phyloP scores from a whole-genome alignment of 2,888 invertebrate species.

The Macrostomum cliftonense region DNA sequence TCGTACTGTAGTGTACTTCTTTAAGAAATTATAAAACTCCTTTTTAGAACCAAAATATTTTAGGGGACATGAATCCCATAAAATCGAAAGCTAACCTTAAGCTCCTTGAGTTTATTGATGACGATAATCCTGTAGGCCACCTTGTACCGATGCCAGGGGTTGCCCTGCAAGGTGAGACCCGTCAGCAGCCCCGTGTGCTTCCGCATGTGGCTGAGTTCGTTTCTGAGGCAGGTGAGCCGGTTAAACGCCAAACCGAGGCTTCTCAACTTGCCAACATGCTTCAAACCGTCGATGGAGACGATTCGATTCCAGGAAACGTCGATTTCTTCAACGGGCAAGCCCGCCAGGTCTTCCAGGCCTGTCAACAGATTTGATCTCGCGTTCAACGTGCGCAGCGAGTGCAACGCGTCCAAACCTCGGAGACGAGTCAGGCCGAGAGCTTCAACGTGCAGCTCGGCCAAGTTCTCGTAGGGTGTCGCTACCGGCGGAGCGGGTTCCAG shows the following conservation, averaged over 20 bases:
- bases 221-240: slow-evolving; percentile 24
- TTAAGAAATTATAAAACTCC: too few relatives aligned
- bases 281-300: slow-evolving; percentile 29
- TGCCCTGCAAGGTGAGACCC: slow-evolving; percentile 27
- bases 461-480: background rate
- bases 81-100: too few relatives aligned
- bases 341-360: slow-evolving; percentile 26
- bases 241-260: slow-evolving; percentile 33
- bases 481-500: slow-evolving; percentile 18
- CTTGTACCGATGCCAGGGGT: slow-evolving; percentile 22
- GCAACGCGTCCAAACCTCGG: slow-evolving; percentile 18
- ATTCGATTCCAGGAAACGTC: slow-evolving; percentile 37
- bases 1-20: too few relatives aligned
- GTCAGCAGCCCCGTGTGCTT: slow-evolving; percentile 24
- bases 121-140: too few relatives aligned
- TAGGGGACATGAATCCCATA: too few relatives aligned
- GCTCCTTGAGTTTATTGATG: too few relatives aligned
- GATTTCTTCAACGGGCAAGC: slow-evolving; percentile 26
- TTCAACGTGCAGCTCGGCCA: slow-evolving; percentile 26
- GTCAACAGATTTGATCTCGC: slow-evolving; percentile 33
- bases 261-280: slow-evolving; percentile 24
- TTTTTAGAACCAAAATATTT: too few relatives aligned
- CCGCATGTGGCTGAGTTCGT: slow-evolving; percentile 28
- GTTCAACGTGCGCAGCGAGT: slow-evolving; percentile 22
- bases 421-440: slow-evolving; percentile 24